Percentiles rank a stretch among this genome's conserved stretches.
Conservation (phyloP, 2,113 vertebrate species). For the Pelecanus crispus region DNA sequence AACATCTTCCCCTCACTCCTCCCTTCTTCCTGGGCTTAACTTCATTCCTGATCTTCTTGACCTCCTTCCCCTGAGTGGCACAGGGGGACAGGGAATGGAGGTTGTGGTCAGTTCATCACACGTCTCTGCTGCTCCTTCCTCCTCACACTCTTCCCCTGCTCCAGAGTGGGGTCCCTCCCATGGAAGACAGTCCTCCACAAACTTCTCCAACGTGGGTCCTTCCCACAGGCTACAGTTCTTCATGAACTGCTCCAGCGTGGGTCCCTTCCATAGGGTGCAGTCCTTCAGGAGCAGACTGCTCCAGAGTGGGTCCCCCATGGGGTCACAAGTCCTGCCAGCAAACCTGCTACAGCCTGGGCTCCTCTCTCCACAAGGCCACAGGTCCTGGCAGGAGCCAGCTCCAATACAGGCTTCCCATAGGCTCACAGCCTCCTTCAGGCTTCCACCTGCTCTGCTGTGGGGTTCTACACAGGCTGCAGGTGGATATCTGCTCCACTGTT, state of each 20-base stretch:
- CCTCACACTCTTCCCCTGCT: background rate
- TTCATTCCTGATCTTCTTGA: background rate
- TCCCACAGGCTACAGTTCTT: too few relatives aligned
- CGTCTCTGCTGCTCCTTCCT: background rate
- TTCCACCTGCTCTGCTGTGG: background rate
- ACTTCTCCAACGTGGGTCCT: too few relatives aligned
- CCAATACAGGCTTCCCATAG: fast-evolving
- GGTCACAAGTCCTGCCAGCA: too few relatives aligned
- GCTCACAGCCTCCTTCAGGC: background rate
- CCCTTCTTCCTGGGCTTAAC: background rate
- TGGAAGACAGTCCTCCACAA: too few relatives aligned
- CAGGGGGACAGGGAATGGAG: background rate
- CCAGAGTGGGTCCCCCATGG: too few relatives aligned
- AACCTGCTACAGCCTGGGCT: background rate
- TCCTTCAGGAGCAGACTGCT: too few relatives aligned
- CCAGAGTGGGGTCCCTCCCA: too few relatives aligned
- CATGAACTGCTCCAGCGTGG: too few relatives aligned
- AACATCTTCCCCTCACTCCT: fast-evolving
- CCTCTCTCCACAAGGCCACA: fast-evolving
- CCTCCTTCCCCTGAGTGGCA: fast-evolving
- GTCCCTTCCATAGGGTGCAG: too few relatives aligned
- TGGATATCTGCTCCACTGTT: background rate
- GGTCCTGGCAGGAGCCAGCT: background rate
- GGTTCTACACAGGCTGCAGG: background rate
- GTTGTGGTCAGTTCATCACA: background rate